phyloP scores from a whole-genome alignment of 37 sponge, comb jelly and placozoan species.

The Haliclona indistincta region DNA sequence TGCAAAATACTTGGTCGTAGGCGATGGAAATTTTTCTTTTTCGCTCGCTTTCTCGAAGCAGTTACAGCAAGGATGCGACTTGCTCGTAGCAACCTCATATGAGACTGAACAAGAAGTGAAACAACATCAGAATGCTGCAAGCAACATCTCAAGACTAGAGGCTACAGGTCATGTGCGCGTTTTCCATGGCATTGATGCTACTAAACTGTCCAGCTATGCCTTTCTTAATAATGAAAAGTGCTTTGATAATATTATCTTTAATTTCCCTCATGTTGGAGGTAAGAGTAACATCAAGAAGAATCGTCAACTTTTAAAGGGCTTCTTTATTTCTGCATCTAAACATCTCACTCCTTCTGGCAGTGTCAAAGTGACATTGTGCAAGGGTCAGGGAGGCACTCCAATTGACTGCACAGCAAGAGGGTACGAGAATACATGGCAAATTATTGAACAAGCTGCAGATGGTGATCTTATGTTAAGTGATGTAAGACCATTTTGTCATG shows the following conservation, averaged over 20 bases:
- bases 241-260: conserved; percentile 64
- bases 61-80: neutral
- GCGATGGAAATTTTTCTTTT: conserved; percentile 90
- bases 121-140: neutral
- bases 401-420: conserved; percentile 50
- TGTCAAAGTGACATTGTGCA: conserved; percentile 61
- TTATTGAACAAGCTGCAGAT: conserved; percentile 78
- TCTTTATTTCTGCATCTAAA: conserved; percentile 52
- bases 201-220: conserved; percentile 33
- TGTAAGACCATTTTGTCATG: conserved; percentile 39
- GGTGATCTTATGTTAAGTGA: conserved; percentile 49
- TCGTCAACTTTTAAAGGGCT: conserved; percentile 39
- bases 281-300: conserved; percentile 73
- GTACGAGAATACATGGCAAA: conserved; percentile 80
- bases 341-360: conserved; percentile 29
- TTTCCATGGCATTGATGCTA: conserved; percentile 66
- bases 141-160: conserved; percentile 17
- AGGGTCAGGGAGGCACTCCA: conserved; percentile 85
- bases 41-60: conserved; percentile 20
- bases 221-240: neutral
- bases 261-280: conserved; percentile 91
- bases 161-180: conserved; percentile 7
- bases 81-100: conserved; percentile 40
- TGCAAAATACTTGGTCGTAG: conserved; percentile 49
- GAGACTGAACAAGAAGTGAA: conserved; percentile 17